Base-by-base conservation (phyloP, 2,888 invertebrate genomes). In the Norana najaformis region DNA sequence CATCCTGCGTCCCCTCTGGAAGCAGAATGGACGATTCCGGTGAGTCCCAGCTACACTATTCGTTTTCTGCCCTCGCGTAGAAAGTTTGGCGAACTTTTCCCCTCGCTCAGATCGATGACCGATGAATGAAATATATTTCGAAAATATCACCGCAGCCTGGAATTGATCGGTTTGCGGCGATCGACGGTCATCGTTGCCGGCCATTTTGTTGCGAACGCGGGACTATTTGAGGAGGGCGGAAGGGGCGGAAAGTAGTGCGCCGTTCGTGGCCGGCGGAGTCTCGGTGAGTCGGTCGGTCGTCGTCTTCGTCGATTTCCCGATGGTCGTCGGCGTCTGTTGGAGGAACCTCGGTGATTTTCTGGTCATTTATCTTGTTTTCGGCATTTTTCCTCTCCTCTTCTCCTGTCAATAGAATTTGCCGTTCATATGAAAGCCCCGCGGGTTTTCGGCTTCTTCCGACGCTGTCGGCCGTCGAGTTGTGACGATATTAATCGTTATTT, bases 401-500 rank as follows among this genome's bases (percentile, higher is more conserved):
- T 85, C 85, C 85, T 36, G 85, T 85, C 85, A 35, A 85, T 85
- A 36, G 85, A 85, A 85, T 37, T 85, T 35, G 85, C 85, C 85
- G 85, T 35, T 85, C 37, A 11, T 85, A 85, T 85, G 85, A 85
- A 85, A 37, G 85, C 36, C 85, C 85, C 85, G 85, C 36, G 36
- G 85, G 85, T 35, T 85, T 85, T 35, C 85, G 85, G 36, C 37
- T 85, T 85, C 85, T 85, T 83, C 18, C 83, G 35, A 83, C n/a
- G n/a, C 34, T n/a, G 83, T 83, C 35, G 35, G 85, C 85, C 85
- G 85, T 85, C 85, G 85, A 37, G 37, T 36, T 35, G 37, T 36
- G 85, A 85, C 35, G 85, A 85, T 35, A 37, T 85, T 35, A 85
- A 85, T 85, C 85, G 85, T 85, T 85, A 85, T 85, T 85, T 85